Evolutionary conservation across 2,113 vertebrate species (phyloP).

Genomic region (Jaculus jaculus): DNA sequence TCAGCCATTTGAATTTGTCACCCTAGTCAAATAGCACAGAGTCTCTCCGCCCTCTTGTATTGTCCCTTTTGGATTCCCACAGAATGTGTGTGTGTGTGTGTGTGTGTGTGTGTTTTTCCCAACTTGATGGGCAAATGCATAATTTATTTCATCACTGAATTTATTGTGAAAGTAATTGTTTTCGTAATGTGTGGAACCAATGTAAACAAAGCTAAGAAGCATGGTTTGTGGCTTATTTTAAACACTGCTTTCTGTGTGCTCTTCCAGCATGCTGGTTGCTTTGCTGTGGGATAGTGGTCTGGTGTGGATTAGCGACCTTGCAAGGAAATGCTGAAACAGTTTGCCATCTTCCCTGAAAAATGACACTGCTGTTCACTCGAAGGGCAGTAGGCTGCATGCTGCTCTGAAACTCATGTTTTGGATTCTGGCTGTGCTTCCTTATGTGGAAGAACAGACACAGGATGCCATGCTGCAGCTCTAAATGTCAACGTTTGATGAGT

Average conservation of each 20-base stretch:
- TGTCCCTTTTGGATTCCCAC: constrained; percentile 70
- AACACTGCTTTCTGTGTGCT: constrained; percentile 24
- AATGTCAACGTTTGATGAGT: not conserved
- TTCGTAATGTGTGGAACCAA: constrained; percentile 59
- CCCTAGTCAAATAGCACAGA: constrained; percentile 75
- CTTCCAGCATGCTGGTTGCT: not conserved
- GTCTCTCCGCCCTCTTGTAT: constrained; percentile 70
- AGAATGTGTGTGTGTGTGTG: too few relatives aligned
- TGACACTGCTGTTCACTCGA: not conserved
- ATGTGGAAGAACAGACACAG: not conserved
- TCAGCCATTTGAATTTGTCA: constrained; percentile 84
- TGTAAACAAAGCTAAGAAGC: constrained; percentile 68
- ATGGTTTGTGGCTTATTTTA: constrained; percentile 49
- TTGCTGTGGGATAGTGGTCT: not conserved
- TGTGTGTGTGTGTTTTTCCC: constrained; percentile 36
- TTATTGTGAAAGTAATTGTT: constrained; percentile 67
- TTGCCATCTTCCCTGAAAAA: constrained; percentile 10
- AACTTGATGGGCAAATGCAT: constrained; percentile 60
- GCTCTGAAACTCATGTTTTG: constrained; percentile 8
- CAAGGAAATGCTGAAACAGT: not conserved
- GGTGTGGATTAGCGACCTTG: constrained; percentile 10
- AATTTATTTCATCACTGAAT: constrained; percentile 71
- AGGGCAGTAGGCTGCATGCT: not conserved
- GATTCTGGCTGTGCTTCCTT: not conserved
- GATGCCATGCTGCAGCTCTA: not conserved